A percentile compares a stretch with the other conserved stretches of the same genome.
Conservation (phyloP, 2,888 invertebrate species). For the Uropetala carovei region DNA sequence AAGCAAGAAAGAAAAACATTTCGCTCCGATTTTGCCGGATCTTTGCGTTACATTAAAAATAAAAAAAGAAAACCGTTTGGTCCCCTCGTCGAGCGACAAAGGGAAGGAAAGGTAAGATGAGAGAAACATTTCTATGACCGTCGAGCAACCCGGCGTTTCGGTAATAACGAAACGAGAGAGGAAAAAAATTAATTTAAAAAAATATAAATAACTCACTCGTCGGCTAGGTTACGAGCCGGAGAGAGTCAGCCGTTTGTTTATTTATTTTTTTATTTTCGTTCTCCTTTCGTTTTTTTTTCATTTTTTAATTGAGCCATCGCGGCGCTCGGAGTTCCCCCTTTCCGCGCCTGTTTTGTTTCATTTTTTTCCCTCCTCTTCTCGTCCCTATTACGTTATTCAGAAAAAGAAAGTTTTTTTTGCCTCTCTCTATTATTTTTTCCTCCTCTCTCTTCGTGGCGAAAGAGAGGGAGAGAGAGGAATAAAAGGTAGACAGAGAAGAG, state of each 20-base stretch:
- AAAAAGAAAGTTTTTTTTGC: not conserved
- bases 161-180: not conserved
- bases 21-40: too few species aligned
- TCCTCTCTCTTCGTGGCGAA: not conserved
- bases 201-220: not conserved
- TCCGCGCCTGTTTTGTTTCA: too few species aligned
- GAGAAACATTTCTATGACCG: not conserved
- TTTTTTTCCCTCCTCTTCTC: not conserved
- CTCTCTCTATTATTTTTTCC: not conserved
- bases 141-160: not conserved
- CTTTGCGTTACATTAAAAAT: too few species aligned
- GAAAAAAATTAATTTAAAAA: too few species aligned
- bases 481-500: not conserved
- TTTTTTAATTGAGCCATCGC: conserved; percentile 47
- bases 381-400: conserved; percentile 33
- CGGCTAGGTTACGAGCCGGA: not conserved
- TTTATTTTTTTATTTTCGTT: not conserved
- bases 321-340: not conserved
- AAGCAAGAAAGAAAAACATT: too few species aligned
- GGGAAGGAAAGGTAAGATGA: not conserved
- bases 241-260: not conserved
- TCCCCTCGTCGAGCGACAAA: too few species aligned
- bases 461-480: not conserved
- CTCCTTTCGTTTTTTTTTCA: not conserved
- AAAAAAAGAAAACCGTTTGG: too few species aligned